Evolutionary conservation across 2,888 invertebrate genomes (phyloP).

Genomic region (Drepana falcataria): DNA sequence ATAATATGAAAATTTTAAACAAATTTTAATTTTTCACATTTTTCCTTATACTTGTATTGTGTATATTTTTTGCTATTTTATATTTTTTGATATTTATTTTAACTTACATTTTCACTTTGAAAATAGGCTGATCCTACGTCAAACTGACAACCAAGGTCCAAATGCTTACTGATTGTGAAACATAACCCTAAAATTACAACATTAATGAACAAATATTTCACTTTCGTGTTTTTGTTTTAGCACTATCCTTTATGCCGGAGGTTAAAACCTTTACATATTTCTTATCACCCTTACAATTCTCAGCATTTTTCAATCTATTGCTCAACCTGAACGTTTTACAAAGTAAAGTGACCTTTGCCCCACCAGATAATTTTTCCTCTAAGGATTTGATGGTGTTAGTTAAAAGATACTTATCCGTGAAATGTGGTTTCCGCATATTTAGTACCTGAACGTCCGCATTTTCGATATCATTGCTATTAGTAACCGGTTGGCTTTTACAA

Average conservation of each 20-base stretch:
- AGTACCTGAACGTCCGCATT: conserved; percentile 25
- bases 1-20: too few relatives aligned
- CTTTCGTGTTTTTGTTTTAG: background rate
- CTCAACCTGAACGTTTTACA: conserved; percentile 67
- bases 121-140: too few relatives aligned
- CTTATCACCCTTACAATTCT: conserved; percentile 15
- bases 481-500: conserved; percentile 22
- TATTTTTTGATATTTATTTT: too few relatives aligned
- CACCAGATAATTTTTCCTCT: conserved; percentile 56
- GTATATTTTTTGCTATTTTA: too few relatives aligned
- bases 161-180: too few relatives aligned
- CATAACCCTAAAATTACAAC: too few relatives aligned
- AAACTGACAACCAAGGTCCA: too few relatives aligned
- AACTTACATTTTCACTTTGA: too few relatives aligned
- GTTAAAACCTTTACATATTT: conserved; percentile 12
- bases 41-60: too few relatives aligned
- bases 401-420: conserved; percentile 56
- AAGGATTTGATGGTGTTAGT: conserved; percentile 61
- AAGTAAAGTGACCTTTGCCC: conserved; percentile 64
- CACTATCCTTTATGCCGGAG: conserved; percentile 8
- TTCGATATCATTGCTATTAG: conserved; percentile 9
- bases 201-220: background rate
- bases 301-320: conserved; percentile 36
- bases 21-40: too few relatives aligned
- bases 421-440: conserved; percentile 38